These are phyloP conservation scores for Cabera pusaria DNA, from an alignment of 2,888 invertebrate genomes.

Conservation along the genomic window DNA sequence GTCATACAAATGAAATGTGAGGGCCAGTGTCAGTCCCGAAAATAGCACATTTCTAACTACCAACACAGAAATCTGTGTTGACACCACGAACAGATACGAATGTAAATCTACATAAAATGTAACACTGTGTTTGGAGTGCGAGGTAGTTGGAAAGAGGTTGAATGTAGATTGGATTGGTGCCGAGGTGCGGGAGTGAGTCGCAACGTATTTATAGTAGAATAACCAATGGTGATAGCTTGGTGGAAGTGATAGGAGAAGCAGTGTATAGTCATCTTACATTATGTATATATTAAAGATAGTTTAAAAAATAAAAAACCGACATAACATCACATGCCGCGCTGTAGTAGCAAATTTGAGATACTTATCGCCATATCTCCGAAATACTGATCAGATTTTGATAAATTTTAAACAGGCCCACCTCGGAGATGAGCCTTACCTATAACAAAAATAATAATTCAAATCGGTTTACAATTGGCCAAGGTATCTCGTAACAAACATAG, in stretches of 20 bases:
- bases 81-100: conserved; percentile 1
- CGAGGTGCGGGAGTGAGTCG: conserved; percentile 64
- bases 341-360: too few relatives aligned
- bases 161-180: conserved; percentile 60
- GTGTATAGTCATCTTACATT: too few relatives aligned
- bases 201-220: conserved; percentile 61
- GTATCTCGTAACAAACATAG: too few relatives aligned
- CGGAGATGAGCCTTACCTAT: too few relatives aligned
- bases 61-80: conserved; percentile 33
- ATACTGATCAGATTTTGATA: too few relatives aligned
- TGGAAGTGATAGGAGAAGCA: conserved; percentile 26
- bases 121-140: conserved; percentile 21
- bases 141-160: conserved; percentile 37
- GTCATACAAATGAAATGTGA: conserved; percentile 40
- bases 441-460: too few relatives aligned
- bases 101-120: conserved; percentile 1
- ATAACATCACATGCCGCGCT: too few relatives aligned
- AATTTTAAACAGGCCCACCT: too few relatives aligned
- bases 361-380: too few relatives aligned
- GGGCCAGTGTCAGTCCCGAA: conserved; percentile 45
- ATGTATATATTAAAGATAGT: too few relatives aligned
- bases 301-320: too few relatives aligned
- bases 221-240: conserved; percentile 43
- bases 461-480: too few relatives aligned
- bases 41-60: conserved; percentile 36